Conservation (phyloP, 2,113 vertebrate species). For the Indicator maculatus region DNA sequence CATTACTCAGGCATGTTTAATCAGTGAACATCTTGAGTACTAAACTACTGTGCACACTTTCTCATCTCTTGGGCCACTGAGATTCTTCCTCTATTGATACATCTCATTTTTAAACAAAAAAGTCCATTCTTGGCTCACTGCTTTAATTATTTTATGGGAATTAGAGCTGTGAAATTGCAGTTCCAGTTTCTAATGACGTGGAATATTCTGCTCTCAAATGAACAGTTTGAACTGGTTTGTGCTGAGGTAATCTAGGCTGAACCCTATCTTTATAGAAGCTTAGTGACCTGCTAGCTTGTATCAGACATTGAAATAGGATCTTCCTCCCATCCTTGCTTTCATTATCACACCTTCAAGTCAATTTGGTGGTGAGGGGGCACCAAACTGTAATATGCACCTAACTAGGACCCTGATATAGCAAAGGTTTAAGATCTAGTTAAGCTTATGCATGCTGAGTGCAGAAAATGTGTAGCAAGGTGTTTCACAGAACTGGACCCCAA, state of each 20-base stretch:
- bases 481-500: not conserved
- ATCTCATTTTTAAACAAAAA: not conserved
- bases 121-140: not conserved
- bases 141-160: not conserved
- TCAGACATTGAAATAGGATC: not conserved
- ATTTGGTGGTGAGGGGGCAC: not conserved
- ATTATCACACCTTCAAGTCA: not conserved
- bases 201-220: conserved; percentile 3
- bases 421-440: not conserved
- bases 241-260: conserved; percentile 7
- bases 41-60: not conserved
- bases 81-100: not conserved
- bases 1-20: not conserved
- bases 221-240: not conserved
- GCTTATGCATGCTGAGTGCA: not conserved
- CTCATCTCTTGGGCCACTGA: not conserved
- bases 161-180: conserved; percentile 20
- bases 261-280: conserved; percentile 14
- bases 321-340: not conserved
- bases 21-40: not conserved
- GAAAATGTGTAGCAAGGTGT: not conserved
- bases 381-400: not conserved
- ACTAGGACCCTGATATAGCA: not conserved
- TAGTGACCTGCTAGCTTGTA: not conserved
- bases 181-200: conserved; percentile 1